Evolutionary conservation across 2,797 vertebrate genomes (phyloP).

Genomic region (Galago senegalensis): DNA sequence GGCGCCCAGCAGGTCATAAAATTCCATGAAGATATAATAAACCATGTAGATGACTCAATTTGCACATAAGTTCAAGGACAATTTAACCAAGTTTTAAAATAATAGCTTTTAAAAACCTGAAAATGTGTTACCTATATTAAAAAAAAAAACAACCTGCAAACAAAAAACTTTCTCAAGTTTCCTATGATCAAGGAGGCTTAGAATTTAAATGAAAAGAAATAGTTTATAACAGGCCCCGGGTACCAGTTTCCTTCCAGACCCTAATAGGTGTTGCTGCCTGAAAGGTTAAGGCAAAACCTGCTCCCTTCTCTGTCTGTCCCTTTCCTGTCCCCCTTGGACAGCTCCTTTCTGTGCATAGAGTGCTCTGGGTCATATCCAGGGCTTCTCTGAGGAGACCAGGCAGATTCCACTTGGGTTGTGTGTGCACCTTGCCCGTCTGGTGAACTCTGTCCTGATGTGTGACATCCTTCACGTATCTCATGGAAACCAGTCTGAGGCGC

Average conservation of each 20-base stretch:
- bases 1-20: not conserved
- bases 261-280: not conserved
- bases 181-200: not conserved
- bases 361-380: not conserved
- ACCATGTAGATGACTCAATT: not conserved
- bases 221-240: slow-evolving; percentile 30
- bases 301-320: slow-evolving; percentile 15
- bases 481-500: accelerated
- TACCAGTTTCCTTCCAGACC: not conserved
- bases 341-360: not conserved
- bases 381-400: not conserved
- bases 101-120: not conserved
- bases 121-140: not conserved
- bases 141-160: not conserved
- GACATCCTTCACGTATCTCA: not conserved
- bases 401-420: not conserved
- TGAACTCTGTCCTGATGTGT: not conserved
- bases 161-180: not conserved
- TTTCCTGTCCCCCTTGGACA: not conserved
- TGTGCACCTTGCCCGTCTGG: not conserved
- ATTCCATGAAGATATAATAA: not conserved
- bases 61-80: not conserved
- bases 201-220: slow-evolving; percentile 38
- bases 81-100: slow-evolving; percentile 21
- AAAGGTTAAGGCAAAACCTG: slow-evolving; percentile 24